phyloP scores from a whole-genome alignment of 2,113 vertebrate species.

The Amphiprion ocellaris region DNA sequence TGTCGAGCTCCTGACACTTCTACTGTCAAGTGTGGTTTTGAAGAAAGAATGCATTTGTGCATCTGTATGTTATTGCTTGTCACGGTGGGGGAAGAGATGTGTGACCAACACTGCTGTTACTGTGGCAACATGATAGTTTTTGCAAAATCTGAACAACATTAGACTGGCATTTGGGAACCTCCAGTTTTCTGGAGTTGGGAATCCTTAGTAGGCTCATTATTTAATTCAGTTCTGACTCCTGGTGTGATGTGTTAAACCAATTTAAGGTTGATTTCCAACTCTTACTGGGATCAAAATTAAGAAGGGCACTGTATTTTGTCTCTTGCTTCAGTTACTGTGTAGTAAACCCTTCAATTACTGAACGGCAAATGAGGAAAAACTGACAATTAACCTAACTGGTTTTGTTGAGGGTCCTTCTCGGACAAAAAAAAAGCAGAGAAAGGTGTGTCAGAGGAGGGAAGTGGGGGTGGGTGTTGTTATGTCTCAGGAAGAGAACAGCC shows the following conservation, averaged over 20 bases:
- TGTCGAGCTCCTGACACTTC: constrained; percentile 53
- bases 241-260: too few species aligned
- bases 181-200: neutral
- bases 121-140: neutral
- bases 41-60: constrained; percentile 50
- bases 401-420: too few species aligned
- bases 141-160: neutral
- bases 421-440: too few species aligned
- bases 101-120: constrained; percentile 12
- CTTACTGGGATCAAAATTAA: neutral
- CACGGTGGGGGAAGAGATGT: constrained; percentile 1
- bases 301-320: neutral
- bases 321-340: neutral
- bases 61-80: constrained; percentile 35
- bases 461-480: too few species aligned
- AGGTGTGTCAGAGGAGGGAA: too few species aligned
- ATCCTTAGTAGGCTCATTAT: neutral
- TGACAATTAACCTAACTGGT: too few species aligned
- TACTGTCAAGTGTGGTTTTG: constrained; percentile 64
- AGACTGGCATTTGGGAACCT: neutral
- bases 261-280: neutral
- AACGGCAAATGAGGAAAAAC: neutral
- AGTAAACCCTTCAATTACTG: too few species aligned
- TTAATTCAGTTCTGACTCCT: neutral
- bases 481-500: too few species aligned